These are phyloP conservation scores for Drosophila aff. DNA, from an alignment of 1,140 invertebrate genomes.

Conservation along the genomic window DNA sequence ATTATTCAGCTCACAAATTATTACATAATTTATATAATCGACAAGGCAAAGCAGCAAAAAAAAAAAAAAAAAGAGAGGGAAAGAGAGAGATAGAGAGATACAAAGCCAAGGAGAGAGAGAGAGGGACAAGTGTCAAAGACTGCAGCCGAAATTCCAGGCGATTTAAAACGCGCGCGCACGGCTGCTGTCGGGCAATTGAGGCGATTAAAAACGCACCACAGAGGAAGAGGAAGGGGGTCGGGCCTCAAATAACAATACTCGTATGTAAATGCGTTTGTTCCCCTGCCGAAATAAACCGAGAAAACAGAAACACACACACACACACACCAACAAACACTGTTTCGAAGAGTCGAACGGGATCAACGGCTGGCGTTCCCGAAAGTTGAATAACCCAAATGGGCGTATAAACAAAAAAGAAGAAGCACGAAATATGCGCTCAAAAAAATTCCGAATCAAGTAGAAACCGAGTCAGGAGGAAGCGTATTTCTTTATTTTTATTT, in stretches of 20 bases:
- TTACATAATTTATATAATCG: slow-evolving; percentile 63
- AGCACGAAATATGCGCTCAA: slow-evolving; percentile 6
- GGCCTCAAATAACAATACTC: slow-evolving; percentile 49
- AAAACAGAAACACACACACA: slow-evolving; percentile 39
- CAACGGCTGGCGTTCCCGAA: slow-evolving; percentile 72
- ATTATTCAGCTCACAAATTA: slow-evolving; percentile 43
- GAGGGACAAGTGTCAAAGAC: slow-evolving; percentile 41
- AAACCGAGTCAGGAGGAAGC: slow-evolving; percentile 1
- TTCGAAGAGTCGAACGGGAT: slow-evolving; percentile 74
- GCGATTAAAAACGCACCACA: slow-evolving; percentile 50
- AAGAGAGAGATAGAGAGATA: neutral
- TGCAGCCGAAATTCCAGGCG: slow-evolving; percentile 67
- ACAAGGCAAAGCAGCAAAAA: slow-evolving; percentile 12
- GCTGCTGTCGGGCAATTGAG: slow-evolving; percentile 44
- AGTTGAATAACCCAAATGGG: slow-evolving; percentile 82
- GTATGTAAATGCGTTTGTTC: slow-evolving; percentile 77
- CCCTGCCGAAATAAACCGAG: slow-evolving; percentile 61
- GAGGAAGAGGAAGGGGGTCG: neutral
- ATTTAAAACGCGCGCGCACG: slow-evolving; percentile 46
- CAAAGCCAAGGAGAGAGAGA: neutral
- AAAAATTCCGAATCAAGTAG: slow-evolving; percentile 22
- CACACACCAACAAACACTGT: neutral
- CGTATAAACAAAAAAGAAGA: slow-evolving; percentile 66
- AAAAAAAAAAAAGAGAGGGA: neutral
- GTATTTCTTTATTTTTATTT: slow-evolving; percentile 17